A percentile compares a stretch with the other conserved stretches of the same genome.
phyloP scores from a whole-genome alignment of 2,113 vertebrate genomes.

The Antigone vipio region DNA sequence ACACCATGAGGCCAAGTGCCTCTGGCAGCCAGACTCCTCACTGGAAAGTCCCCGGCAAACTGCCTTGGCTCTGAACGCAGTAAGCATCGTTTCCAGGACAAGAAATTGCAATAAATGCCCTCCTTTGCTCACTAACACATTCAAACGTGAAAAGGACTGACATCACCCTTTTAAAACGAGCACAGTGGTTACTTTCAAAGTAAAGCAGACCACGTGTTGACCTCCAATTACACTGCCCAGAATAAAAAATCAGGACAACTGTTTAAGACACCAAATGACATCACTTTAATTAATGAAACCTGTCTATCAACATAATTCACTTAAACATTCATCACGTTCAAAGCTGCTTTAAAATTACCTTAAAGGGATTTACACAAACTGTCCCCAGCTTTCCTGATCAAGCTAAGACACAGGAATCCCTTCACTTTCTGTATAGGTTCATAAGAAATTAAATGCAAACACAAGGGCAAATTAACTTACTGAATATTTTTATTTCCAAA shows the following conservation, averaged over 20 bases:
- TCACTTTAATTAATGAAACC: slow-evolving; percentile 53
- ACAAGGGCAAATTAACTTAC: neutral
- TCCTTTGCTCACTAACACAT: neutral
- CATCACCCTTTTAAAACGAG: neutral
- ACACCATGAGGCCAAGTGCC: neutral
- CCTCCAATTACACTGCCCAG: slow-evolving; percentile 27
- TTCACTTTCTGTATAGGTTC: slow-evolving; percentile 1
- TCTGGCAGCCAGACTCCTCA: neutral
- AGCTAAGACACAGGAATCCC: neutral
- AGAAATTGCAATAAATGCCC: neutral
- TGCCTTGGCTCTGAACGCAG: neutral
- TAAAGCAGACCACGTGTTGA: neutral
- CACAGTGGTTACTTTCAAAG: slow-evolving; percentile 43
- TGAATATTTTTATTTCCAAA: neutral
- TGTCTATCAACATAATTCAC: slow-evolving; percentile 52
- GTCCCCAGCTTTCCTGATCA: neutral
- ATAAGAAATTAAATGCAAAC: neutral
- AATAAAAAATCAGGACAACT: slow-evolving; percentile 31
- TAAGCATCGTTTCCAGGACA: neutral
- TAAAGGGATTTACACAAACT: neutral
- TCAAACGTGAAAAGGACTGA: neutral
- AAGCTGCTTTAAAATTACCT: slow-evolving; percentile 50
- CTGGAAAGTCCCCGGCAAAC: neutral
- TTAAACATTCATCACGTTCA: slow-evolving; percentile 43
- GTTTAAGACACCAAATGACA: slow-evolving; percentile 40